Evolutionary conservation across 1,140 invertebrate species (phyloP), one percentile per base, ranked within the genome.

Genomic region (Bombus fervidus): DNA sequence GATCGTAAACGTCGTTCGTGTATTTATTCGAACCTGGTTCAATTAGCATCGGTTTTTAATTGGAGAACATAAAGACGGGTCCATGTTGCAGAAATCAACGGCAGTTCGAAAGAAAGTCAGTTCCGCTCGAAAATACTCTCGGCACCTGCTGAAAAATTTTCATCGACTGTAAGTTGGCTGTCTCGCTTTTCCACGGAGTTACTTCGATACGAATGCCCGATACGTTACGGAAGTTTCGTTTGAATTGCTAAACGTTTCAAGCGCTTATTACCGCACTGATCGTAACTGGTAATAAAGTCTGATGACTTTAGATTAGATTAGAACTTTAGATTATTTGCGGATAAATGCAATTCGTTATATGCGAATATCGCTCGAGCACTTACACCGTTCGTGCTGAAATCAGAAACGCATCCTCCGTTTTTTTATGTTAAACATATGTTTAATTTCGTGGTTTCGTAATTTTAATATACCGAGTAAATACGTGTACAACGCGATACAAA

Each of bases 1-100:
- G 57, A 59, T 77, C 37, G 37, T 64, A 77, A 77, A 77, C 9
- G 75, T 77, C 37, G 25, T 77, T 59, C 57, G 37, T 25, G 28
- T 62, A 28, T 76, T 76, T 59, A 34, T 68, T 37, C 41, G 62
- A 31, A 12, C 13, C 10, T 22, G 18, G 13, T 15, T 25, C 25
- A 34, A 77, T 74, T 34, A 53, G 43, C 73, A 53, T 53, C 22
- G 73, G 22, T 75, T 34, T 75, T 31, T 53, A 31, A 75, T 75
- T 25, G 31, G 31, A 13, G 15, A 9, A 3, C 25, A 13, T 25
- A 22, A 75, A 34, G 18, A 8, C 22, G 5, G 15, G 1, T 0
- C 4, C 18, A 13, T 53, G n/a, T 74, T 12, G 31, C 18, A 3
- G n/a, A 43, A 34, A 34, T 62, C 34, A 53, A 74, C 41, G n/a